Evolutionary conservation across 2,797 vertebrate genomes (phyloP).

Genomic region (Sparidentex hasta): DNA sequence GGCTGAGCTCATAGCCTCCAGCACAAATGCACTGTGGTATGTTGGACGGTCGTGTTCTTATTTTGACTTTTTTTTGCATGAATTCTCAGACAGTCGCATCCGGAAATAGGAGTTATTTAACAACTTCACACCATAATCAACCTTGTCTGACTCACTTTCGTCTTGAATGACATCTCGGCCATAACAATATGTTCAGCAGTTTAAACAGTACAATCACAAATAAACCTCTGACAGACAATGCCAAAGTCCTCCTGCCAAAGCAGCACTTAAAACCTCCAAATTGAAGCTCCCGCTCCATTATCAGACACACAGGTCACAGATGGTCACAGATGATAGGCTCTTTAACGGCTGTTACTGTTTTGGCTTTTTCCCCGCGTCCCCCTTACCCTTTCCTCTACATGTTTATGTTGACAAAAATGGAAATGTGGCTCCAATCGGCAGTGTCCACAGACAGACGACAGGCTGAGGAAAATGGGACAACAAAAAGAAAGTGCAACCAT

Average conservation of each 20-base stretch:
- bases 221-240: slow-evolving; percentile 23
- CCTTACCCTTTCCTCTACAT: slow-evolving; percentile 19
- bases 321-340: slow-evolving; percentile 57
- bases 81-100: neutral
- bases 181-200: slow-evolving; percentile 13
- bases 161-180: slow-evolving; percentile 9
- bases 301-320: slow-evolving; percentile 61
- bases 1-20: slow-evolving; percentile 22
- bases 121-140: neutral
- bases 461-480: slow-evolving; percentile 3
- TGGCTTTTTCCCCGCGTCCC: slow-evolving; percentile 26
- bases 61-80: slow-evolving; percentile 20
- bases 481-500: slow-evolving; percentile 11
- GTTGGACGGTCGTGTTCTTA: neutral
- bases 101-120: neutral
- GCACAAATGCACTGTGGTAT: neutral
- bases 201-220: slow-evolving; percentile 18
- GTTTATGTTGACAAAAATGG: slow-evolving; percentile 44
- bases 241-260: slow-evolving; percentile 31
- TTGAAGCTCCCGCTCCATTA: slow-evolving; percentile 27
- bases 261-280: slow-evolving; percentile 36
- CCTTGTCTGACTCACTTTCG: slow-evolving; percentile 3
- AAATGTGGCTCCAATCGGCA: slow-evolving; percentile 44
- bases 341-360: slow-evolving; percentile 52
- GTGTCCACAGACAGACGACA: slow-evolving; percentile 24